These are phyloP conservation scores for Planiliza haematocheilus DNA, from an alignment of 2,113 vertebrate species.

Conservation along the genomic window DNA sequence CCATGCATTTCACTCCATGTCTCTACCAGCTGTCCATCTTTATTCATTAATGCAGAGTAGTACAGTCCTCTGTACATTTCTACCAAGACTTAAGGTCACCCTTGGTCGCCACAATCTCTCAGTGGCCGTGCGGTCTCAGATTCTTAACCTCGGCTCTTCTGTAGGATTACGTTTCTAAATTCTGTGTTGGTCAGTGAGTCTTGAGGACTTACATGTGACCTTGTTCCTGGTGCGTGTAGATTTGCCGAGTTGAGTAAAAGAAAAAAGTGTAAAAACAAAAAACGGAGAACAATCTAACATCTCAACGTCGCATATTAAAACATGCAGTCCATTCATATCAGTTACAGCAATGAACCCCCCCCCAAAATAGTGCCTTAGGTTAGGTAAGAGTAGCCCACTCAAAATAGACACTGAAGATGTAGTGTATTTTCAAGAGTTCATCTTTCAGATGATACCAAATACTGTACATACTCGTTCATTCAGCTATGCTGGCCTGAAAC, in stretches of 20 bases:
- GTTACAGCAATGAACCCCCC: constrained; percentile 20
- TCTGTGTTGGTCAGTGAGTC: constrained; percentile 33
- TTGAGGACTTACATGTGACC: constrained; percentile 9
- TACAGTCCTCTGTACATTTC: constrained; percentile 37
- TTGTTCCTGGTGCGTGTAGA: not conserved
- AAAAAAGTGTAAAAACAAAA: too few species aligned
- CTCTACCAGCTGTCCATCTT: too few species aligned
- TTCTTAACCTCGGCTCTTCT: constrained; percentile 32
- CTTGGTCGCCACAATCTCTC: constrained; percentile 9
- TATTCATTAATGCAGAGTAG: too few species aligned
- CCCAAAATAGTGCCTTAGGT: constrained; percentile 41
- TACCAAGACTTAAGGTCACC: constrained; percentile 26
- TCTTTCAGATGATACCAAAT: constrained; percentile 65
- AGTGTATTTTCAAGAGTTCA: constrained; percentile 54
- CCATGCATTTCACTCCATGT: too few species aligned
- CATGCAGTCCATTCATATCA: not conserved
- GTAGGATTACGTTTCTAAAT: constrained; percentile 33
- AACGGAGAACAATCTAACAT: too few species aligned
- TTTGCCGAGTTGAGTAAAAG: too few species aligned
- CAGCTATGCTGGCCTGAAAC: constrained; percentile 43
- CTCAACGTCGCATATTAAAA: too few species aligned
- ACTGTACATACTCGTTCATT: constrained; percentile 59
- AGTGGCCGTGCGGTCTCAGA: constrained; percentile 25
- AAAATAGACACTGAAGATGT: constrained; percentile 69
- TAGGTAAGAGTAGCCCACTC: constrained; percentile 34